phyloP scores from a whole-genome alignment of 2,113 vertebrate species.

The Calidris pugnax region DNA sequence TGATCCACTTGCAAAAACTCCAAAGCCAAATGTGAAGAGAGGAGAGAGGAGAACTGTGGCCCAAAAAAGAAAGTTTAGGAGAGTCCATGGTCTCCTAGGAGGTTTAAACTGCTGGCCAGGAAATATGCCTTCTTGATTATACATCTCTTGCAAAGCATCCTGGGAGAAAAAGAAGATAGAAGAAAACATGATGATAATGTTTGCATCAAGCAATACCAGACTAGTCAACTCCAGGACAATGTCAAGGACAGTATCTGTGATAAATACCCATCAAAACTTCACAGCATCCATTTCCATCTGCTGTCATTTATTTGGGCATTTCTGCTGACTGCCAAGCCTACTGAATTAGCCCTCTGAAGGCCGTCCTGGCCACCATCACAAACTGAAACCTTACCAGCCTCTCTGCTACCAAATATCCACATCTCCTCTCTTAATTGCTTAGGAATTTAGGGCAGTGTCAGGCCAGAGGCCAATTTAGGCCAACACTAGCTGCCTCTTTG shows the following conservation, averaged over 20 bases:
- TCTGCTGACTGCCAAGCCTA: background rate
- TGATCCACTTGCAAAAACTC: constrained; percentile 93
- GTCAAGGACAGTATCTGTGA: background rate
- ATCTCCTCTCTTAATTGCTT: background rate
- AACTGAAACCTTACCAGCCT: background rate
- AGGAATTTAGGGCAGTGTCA: background rate
- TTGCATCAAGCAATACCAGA: background rate
- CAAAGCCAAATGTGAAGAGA: constrained; percentile 91
- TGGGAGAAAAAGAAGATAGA: constrained; percentile 41
- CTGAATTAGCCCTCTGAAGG: background rate
- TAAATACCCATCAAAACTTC: background rate
- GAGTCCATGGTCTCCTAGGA: constrained; percentile 86
- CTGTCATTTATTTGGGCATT: background rate
- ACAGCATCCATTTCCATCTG: background rate
- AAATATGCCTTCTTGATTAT: constrained; percentile 87
- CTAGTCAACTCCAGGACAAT: background rate
- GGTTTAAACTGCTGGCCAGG: constrained; percentile 87
- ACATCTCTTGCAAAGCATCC: constrained; percentile 95
- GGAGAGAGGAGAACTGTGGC: constrained; percentile 93
- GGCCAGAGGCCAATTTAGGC: background rate
- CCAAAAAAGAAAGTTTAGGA: constrained; percentile 97
- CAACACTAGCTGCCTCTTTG: background rate
- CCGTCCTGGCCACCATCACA: background rate
- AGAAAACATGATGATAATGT: background rate
- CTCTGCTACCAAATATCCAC: background rate